Evolutionary conservation across 2,113 vertebrate species (phyloP).

Genomic region (Anolis sagrei): DNA sequence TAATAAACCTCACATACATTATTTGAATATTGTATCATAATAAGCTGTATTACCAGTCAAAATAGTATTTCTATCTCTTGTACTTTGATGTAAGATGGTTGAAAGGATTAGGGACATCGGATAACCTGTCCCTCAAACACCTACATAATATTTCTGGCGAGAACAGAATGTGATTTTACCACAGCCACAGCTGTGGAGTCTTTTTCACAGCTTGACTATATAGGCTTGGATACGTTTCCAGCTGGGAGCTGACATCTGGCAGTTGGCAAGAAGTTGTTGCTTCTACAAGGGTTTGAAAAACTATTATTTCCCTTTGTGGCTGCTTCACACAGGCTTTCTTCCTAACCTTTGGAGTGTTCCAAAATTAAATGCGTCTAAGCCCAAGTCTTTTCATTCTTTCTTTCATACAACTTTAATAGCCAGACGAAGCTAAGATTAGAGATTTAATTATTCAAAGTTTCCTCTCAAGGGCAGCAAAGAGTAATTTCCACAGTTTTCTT

Average conservation of each 20-base stretch:
- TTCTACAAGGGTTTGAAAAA: neutral
- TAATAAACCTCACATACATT: neutral
- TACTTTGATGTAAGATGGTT: neutral
- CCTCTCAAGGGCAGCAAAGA: too few relatives aligned
- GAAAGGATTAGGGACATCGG: neutral
- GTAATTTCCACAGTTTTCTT: too few relatives aligned
- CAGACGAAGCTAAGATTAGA: neutral
- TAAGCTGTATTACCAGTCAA: neutral
- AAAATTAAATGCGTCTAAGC: too few relatives aligned
- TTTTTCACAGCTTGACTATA: conserved; percentile 44
- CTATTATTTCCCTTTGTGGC: conserved; percentile 26
- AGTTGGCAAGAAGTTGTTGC: conserved; percentile 37
- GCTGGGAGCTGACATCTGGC: conserved; percentile 52
- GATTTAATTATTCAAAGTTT: too few relatives aligned
- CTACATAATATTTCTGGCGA: conserved; percentile 10
- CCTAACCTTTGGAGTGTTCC: neutral
- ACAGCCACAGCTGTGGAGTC: conserved; percentile 42
- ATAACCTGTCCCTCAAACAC: neutral
- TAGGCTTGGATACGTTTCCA: conserved; percentile 51
- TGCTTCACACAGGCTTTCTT: conserved; percentile 12
- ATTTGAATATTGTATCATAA: neutral
- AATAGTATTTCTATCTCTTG: neutral
- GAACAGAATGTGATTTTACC: conserved; percentile 12
- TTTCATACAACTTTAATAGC: neutral
- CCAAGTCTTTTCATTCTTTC: too few relatives aligned